phyloP scores from a whole-genome alignment of 2,888 invertebrate species.

The Helleia helle region DNA sequence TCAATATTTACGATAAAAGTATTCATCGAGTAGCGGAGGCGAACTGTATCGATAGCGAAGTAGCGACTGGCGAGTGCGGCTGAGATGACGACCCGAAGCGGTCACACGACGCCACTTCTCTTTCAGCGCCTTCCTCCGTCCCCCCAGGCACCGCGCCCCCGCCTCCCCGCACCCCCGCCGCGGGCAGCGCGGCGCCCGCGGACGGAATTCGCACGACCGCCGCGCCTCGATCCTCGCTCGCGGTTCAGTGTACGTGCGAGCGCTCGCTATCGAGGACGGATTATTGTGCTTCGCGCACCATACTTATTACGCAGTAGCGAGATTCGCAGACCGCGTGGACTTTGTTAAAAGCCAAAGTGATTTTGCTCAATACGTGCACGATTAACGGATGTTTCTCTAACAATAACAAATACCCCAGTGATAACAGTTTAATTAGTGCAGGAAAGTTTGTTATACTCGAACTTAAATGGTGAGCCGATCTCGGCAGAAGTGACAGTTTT shows the following conservation, averaged over 20 bases:
- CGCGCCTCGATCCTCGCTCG: conserved; percentile 62
- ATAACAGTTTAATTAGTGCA: conserved; percentile 59
- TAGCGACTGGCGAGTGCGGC: conserved; percentile 27
- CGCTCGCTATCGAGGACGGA: conserved; percentile 55
- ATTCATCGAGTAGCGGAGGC: neutral
- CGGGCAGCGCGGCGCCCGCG: conserved; percentile 48
- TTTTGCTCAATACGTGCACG: conserved; percentile 12
- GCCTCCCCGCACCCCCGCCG: conserved; percentile 27
- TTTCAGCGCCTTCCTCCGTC: conserved; percentile 50
- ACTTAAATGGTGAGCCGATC: neutral
- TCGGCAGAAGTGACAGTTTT: conserved; percentile 17
- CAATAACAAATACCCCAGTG: conserved; percentile 32
- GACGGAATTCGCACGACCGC: conserved; percentile 39
- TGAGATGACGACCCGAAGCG: conserved; percentile 38
- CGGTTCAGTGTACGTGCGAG: conserved; percentile 69
- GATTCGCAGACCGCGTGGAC: conserved; percentile 63
- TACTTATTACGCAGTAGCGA: conserved; percentile 69
- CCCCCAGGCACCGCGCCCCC: conserved; percentile 41
- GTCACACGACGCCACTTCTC: conserved; percentile 53
- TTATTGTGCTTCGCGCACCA: conserved; percentile 40
- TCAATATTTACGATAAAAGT: neutral
- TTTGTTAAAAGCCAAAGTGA: conserved; percentile 21
- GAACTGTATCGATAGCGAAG: conserved; percentile 16
- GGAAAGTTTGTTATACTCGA: conserved; percentile 43
- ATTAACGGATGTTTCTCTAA: conserved; percentile 12